A percentile compares a stretch with the other conserved stretches of the same genome.
Conservation (phyloP, 2,888 invertebrate species). For the Dryadula phaetusa region DNA sequence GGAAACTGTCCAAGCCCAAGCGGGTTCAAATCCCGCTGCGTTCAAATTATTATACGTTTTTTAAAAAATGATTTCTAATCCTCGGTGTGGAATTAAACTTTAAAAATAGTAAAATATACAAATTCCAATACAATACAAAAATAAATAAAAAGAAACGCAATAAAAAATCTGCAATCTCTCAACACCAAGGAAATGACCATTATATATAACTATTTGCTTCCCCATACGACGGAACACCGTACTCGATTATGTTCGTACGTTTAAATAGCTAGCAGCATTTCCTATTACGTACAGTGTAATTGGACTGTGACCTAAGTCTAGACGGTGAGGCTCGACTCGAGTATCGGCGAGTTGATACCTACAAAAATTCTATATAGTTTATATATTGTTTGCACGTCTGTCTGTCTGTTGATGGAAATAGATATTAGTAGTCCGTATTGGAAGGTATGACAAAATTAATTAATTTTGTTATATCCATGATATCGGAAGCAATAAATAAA, state of each 20-base stretch:
- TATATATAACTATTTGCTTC: constrained; percentile 3
- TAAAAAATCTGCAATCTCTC: neutral
- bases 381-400: neutral
- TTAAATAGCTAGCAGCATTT: constrained; percentile 17
- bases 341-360: constrained; percentile 1
- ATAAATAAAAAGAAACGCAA: too few species aligned
- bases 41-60: too few species aligned
- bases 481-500: too few species aligned
- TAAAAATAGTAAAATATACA: neutral
- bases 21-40: too few species aligned
- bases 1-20: too few species aligned
- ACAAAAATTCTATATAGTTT: constrained; percentile 4
- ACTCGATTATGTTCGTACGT: constrained; percentile 14
- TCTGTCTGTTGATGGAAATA: neutral
- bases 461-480: too few species aligned
- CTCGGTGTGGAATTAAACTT: too few species aligned
- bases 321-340: constrained; percentile 21
- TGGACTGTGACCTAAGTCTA: constrained; percentile 25
- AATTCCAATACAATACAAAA: too few species aligned
- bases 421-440: neutral
- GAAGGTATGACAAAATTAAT: too few species aligned
- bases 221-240: neutral
- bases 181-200: neutral
- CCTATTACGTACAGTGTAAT: constrained; percentile 21
- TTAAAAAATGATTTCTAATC: too few species aligned